phyloP scores from a whole-genome alignment of 2,113 vertebrate genomes.

The Oophaga pumilio region DNA sequence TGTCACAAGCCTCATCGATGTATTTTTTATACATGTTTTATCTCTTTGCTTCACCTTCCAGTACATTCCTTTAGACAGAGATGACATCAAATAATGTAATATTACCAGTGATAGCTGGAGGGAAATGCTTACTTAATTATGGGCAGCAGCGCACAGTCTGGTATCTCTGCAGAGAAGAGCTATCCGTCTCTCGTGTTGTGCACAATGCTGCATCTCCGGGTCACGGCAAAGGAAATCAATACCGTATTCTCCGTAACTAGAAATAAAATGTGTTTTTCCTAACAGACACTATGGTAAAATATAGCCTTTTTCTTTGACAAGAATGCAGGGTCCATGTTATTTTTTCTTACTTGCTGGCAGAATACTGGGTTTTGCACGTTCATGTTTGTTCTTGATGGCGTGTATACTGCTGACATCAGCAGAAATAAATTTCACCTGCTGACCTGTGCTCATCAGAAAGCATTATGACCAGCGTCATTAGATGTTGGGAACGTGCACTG shows the following conservation, averaged over 20 bases:
- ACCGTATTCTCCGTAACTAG: background rate
- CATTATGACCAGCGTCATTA: background rate
- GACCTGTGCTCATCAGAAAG: background rate
- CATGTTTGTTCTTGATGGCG: background rate
- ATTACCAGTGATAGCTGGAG: background rate
- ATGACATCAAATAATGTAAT: background rate
- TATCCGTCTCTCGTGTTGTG: background rate
- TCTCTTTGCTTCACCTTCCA: background rate
- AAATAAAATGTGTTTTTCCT: background rate
- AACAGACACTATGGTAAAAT: background rate
- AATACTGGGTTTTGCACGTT: background rate
- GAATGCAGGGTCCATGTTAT: background rate
- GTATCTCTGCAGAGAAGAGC: constrained; percentile 2
- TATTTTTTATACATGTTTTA: background rate
- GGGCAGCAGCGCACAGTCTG: background rate
- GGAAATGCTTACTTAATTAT: constrained; percentile 11
- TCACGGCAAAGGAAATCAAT: background rate
- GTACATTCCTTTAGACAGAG: constrained; percentile 14
- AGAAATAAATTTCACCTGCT: no score
- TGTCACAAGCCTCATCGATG: background rate
- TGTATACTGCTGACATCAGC: background rate
- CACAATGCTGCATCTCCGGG: background rate
- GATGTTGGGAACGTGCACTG: background rate
- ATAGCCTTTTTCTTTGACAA: background rate
- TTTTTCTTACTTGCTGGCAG: background rate